Conservation (phyloP, 2,888 invertebrate genomes). For the Drosophila demipolita region DNA sequence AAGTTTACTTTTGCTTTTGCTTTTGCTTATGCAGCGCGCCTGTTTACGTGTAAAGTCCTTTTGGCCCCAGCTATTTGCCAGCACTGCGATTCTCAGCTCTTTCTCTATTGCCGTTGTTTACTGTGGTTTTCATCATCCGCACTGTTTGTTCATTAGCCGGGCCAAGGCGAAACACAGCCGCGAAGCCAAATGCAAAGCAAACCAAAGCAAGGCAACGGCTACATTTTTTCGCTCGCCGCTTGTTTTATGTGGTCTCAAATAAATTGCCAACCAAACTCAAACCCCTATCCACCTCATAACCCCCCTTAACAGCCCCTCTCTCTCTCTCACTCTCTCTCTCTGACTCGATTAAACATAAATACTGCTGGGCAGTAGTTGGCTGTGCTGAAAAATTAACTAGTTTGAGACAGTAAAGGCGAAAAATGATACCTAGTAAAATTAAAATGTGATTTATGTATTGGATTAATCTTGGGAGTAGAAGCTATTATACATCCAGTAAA, state of each 20-base stretch:
- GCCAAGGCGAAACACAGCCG: conserved; percentile 53
- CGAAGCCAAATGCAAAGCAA: conserved; percentile 28
- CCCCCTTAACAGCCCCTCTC: neutral
- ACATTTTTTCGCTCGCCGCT: conserved; percentile 67
- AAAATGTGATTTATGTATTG: conserved; percentile 2
- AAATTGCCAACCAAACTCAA: conserved; percentile 64
- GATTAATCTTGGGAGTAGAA: neutral
- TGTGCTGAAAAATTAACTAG: conserved; percentile 29
- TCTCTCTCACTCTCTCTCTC: neutral
- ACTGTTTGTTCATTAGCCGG: conserved; percentile 78
- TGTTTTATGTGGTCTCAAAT: conserved; percentile 79
- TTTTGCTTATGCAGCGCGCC: conserved; percentile 66
- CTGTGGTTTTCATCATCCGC: conserved; percentile 77
- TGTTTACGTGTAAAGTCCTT: conserved; percentile 71
- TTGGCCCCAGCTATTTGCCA: conserved; percentile 58
- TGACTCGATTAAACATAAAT: conserved; percentile 44
- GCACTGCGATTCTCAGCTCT: conserved; percentile 37
- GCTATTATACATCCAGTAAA: neutral
- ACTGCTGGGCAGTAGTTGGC: conserved; percentile 35
- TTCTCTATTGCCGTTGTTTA: conserved; percentile 64
- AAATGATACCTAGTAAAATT: conserved; percentile 5
- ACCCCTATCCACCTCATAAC: neutral
- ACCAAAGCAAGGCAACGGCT: conserved; percentile 41
- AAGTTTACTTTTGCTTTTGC: conserved; percentile 47
- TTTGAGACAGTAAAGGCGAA: neutral